phyloP scores from a whole-genome alignment of 37 sponge, comb jelly and placozoan species.

The Agelas oroides region DNA sequence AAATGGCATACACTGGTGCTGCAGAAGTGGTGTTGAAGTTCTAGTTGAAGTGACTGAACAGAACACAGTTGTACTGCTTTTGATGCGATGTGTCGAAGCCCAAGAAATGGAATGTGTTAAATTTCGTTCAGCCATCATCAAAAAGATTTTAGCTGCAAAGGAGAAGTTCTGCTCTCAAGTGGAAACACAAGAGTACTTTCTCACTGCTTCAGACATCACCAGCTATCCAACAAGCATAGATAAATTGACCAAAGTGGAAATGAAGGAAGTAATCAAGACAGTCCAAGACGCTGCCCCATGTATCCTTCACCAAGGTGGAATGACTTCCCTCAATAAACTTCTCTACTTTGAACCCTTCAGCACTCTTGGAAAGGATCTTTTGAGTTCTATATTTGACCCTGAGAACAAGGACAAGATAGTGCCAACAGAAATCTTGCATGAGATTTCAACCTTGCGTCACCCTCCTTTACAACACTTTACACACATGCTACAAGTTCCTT shows the following conservation, averaged over 20 bases:
- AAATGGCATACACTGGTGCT: conserved; percentile 31
- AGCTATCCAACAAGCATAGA: not conserved
- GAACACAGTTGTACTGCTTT: conserved; percentile 10
- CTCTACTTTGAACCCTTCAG: conserved; percentile 27
- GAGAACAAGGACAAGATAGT: not conserved
- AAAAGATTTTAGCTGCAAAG: conserved; percentile 24
- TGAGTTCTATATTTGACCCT: not conserved
- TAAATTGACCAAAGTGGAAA: too few relatives aligned
- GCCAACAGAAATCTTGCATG: not conserved
- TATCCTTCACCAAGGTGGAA: not conserved
- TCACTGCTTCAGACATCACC: not conserved
- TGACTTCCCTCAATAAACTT: not conserved
- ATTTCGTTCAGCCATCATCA: conserved; percentile 13
- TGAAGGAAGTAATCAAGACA: not conserved
- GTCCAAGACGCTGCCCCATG: not conserved
- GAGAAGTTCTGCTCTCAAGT: not conserved
- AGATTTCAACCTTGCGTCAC: too few relatives aligned
- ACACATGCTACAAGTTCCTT: not conserved
- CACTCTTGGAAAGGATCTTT: not conserved
- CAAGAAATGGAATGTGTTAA: conserved; percentile 26
- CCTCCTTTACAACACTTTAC: not conserved
- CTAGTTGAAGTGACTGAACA: conserved; percentile 22
- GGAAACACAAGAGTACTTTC: not conserved
- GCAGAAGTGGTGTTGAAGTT: conserved; percentile 7
- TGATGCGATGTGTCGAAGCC: conserved; percentile 19